Conservation (phyloP, 1,140 invertebrate species). For the Aphidius gifuensis region DNA sequence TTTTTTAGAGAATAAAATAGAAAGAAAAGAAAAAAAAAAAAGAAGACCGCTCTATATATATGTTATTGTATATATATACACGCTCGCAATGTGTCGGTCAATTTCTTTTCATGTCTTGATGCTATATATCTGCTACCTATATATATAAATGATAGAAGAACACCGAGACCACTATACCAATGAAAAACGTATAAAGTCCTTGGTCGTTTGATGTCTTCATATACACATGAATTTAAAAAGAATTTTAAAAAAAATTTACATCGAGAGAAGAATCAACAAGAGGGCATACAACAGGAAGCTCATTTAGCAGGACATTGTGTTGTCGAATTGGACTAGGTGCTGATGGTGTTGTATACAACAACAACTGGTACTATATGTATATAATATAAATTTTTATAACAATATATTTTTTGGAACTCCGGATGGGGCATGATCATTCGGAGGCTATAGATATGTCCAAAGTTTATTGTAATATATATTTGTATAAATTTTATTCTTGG, state of each 20-base stretch:
- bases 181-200: too few species aligned
- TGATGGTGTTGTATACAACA: too few species aligned
- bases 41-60: slow-evolving; percentile 12
- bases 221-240: too few species aligned
- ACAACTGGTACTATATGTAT: slow-evolving; percentile 25
- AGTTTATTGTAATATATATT: not conserved
- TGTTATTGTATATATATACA: slow-evolving; percentile 2
- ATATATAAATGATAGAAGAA: too few species aligned
- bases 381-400: slow-evolving; percentile 28
- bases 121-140: too few species aligned
- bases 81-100: too few species aligned
- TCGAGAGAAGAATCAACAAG: too few species aligned
- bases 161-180: too few species aligned
- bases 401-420: not conserved
- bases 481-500: slow-evolving; percentile 1
- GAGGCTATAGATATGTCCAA: slow-evolving; percentile 25
- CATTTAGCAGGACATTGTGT: slow-evolving; percentile 16
- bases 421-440: not conserved
- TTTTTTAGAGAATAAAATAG: slow-evolving; percentile 4
- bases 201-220: too few species aligned
- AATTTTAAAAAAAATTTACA: too few species aligned
- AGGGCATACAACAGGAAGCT: slow-evolving; percentile 25
- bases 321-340: too few species aligned
- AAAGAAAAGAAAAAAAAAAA: slow-evolving; percentile 14
- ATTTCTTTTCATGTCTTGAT: too few species aligned